Percentiles rank a stretch among this genome's conserved stretches.
Conservation (phyloP, 1,140 invertebrate species). For the Zaprionus ornatus region DNA sequence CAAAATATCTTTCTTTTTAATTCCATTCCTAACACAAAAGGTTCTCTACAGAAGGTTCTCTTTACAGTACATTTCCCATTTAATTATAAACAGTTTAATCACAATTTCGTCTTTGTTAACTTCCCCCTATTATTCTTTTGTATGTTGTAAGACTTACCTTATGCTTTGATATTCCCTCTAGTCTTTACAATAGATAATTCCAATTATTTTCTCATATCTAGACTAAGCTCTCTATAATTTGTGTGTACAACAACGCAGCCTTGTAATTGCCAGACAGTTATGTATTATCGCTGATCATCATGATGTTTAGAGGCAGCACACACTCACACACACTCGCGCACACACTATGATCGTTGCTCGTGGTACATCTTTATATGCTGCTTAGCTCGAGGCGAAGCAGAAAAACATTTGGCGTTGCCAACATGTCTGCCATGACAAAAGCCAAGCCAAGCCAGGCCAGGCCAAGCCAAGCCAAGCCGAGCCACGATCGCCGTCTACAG, state of each 20-base stretch:
- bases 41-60: neutral
- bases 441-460: slow-evolving; percentile 27
- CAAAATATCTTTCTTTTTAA: neutral
- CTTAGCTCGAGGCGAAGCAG: slow-evolving; percentile 56
- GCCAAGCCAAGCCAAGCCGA: neutral
- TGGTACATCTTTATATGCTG: slow-evolving; percentile 62
- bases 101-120: neutral
- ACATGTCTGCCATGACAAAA: slow-evolving; percentile 81
- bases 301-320: slow-evolving; percentile 36
- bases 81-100: neutral
- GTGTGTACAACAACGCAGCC: slow-evolving; percentile 16
- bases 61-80: neutral
- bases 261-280: slow-evolving; percentile 38
- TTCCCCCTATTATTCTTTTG: neutral
- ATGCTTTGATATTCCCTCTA: neutral
- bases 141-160: neutral
- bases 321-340: slow-evolving; percentile 1
- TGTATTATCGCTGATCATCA: slow-evolving; percentile 37
- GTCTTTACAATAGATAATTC: slow-evolving; percentile 2
- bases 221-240: slow-evolving; percentile 23
- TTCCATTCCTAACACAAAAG: neutral
- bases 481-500: slow-evolving; percentile 14
- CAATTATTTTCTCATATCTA: slow-evolving; percentile 16
- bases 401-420: slow-evolving; percentile 79
- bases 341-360: slow-evolving; percentile 44